Evolutionary conservation across 2,888 invertebrate genomes (phyloP).

Genomic region (Allophyes oxyacanthae): DNA sequence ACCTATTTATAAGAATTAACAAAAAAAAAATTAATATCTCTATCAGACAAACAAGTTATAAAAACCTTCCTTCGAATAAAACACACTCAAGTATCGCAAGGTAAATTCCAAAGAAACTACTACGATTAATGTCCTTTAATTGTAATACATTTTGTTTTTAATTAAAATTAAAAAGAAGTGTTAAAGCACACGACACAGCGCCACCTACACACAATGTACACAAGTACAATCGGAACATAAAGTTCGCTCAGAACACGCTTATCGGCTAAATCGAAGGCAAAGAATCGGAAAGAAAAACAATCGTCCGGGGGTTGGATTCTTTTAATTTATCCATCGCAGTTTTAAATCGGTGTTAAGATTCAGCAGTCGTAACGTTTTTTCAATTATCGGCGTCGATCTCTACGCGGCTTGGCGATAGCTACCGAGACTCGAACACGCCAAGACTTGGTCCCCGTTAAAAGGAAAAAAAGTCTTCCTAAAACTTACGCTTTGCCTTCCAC

Average conservation of each 20-base stretch:
- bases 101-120: constrained; percentile 35
- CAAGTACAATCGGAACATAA: constrained; percentile 78
- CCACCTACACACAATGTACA: constrained; percentile 78
- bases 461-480: constrained; percentile 57
- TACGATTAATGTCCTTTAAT: constrained; percentile 52
- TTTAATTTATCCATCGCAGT: constrained; percentile 87
- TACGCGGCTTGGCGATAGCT: constrained; percentile 81
- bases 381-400: constrained; percentile 84
- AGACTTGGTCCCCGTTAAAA: constrained; percentile 58
- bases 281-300: constrained; percentile 81
- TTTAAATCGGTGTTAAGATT: constrained; percentile 88
- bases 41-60: not conserved
- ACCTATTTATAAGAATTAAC: too few relatives aligned
- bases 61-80: constrained; percentile 4
- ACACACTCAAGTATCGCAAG: constrained; percentile 4
- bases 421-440: constrained; percentile 75
- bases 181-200: constrained; percentile 65
- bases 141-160: constrained; percentile 65
- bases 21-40: not conserved
- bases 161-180: constrained; percentile 69
- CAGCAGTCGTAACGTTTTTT: constrained; percentile 83
- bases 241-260: constrained; percentile 82
- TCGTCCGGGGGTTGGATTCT: constrained; percentile 76
- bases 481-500: constrained; percentile 59
- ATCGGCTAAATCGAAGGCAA: constrained; percentile 77